phyloP scores from a whole-genome alignment of 1,140 invertebrate genomes.

The Brachionus asplanchnoidis region DNA sequence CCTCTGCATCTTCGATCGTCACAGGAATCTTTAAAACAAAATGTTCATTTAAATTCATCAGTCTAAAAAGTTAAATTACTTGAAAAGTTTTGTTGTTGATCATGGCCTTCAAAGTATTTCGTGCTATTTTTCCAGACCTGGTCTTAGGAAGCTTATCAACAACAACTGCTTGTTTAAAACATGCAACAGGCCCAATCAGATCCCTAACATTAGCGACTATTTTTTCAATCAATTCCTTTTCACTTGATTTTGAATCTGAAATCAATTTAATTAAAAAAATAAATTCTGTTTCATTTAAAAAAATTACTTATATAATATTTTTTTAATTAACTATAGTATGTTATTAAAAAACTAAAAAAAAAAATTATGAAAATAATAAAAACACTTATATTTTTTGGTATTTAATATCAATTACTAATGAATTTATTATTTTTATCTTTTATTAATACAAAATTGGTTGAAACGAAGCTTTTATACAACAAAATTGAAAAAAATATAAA shows the following conservation, averaged over 20 bases:
- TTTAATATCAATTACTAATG: too few relatives aligned
- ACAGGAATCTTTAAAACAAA: slow-evolving; percentile 65
- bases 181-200: slow-evolving; percentile 79
- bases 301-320: too few relatives aligned
- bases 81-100: slow-evolving; percentile 71
- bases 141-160: slow-evolving; percentile 74
- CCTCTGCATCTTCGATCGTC: slow-evolving; percentile 78
- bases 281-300: neutral
- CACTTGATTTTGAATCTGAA: slow-evolving; percentile 44
- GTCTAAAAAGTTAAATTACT: slow-evolving; percentile 54
- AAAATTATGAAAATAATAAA: too few relatives aligned
- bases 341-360: too few relatives aligned
- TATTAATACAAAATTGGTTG: too few relatives aligned
- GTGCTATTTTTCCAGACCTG: slow-evolving; percentile 71
- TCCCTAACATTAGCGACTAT: slow-evolving; percentile 64
- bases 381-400: too few relatives aligned
- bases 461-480: too few relatives aligned
- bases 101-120: slow-evolving; percentile 76
- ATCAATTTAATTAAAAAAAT: neutral
- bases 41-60: neutral
- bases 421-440: too few relatives aligned
- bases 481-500: too few relatives aligned
- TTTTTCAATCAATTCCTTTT: slow-evolving; percentile 52
- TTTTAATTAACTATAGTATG: too few relatives aligned
- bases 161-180: slow-evolving; percentile 70